Conservation (phyloP, 2,113 vertebrate genomes). For the Anhinga anhinga region DNA sequence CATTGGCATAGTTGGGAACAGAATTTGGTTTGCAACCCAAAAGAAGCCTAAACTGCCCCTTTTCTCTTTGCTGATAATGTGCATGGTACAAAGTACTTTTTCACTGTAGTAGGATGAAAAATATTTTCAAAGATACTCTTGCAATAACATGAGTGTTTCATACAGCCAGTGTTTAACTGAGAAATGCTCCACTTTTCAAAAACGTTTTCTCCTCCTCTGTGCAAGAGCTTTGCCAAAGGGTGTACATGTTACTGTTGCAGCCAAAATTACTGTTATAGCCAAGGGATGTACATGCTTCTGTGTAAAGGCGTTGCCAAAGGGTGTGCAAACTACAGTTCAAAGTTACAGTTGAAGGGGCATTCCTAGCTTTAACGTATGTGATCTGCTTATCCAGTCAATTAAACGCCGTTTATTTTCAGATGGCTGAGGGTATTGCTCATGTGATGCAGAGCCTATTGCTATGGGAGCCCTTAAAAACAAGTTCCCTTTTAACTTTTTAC, state of each 20-base stretch:
- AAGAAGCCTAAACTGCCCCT: not conserved
- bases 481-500: slow-evolving; percentile 45
- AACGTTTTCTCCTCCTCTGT: not conserved
- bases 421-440: slow-evolving; percentile 46
- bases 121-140: not conserved
- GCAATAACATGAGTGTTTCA: not conserved
- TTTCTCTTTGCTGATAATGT: not conserved
- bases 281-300: slow-evolving; percentile 60
- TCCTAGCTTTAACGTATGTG: slow-evolving; percentile 58
- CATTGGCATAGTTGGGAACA: not conserved
- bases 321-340: slow-evolving; percentile 58
- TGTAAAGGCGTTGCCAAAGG: slow-evolving; percentile 37
- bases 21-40: not conserved
- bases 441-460: slow-evolving; percentile 22
- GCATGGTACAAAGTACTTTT: not conserved
- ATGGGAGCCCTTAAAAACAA: slow-evolving; percentile 40
- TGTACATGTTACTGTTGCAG: slow-evolving; percentile 54
- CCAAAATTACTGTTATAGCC: slow-evolving; percentile 72
- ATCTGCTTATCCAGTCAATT: slow-evolving; percentile 65
- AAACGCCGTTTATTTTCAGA: slow-evolving; percentile 47
- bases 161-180: not conserved
- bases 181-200: not conserved
- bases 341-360: slow-evolving; percentile 70
- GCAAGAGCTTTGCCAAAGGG: slow-evolving; percentile 47
- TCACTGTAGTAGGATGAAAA: not conserved